Percentiles rank a stretch among this genome's conserved stretches.
Evolutionary conservation across 2,888 invertebrate genomes (phyloP).

Genomic region (Troilus luridus): DNA sequence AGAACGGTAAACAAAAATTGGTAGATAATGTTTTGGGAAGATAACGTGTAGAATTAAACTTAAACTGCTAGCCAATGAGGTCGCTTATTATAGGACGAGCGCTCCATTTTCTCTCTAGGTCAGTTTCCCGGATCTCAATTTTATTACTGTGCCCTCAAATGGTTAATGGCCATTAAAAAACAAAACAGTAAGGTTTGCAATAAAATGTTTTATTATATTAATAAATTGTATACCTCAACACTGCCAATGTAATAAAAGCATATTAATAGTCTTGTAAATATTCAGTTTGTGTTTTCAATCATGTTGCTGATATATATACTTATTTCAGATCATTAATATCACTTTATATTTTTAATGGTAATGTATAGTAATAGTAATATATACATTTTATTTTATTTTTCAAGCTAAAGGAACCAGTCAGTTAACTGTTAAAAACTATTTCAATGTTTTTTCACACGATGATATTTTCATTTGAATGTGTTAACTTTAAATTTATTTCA

Average conservation of each 20-base stretch:
- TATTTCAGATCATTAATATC: too few relatives aligned
- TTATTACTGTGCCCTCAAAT: not conserved
- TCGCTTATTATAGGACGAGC: constrained; percentile 30
- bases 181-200: not conserved
- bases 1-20: not conserved
- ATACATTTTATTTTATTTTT: too few relatives aligned
- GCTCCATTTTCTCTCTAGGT: constrained; percentile 22
- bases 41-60: not conserved
- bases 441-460: too few relatives aligned
- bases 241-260: not conserved
- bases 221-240: not conserved
- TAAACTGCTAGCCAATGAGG: not conserved
- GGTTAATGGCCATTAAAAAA: not conserved
- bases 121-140: constrained; percentile 33
- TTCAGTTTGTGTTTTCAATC: not conserved
- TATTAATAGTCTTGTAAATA: not conserved
- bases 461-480: too few relatives aligned
- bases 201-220: not conserved
- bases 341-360: too few relatives aligned
- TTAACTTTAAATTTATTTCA: too few relatives aligned
- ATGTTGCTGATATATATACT: not conserved
- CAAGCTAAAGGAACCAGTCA: too few relatives aligned
- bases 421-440: too few relatives aligned
- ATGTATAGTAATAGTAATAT: too few relatives aligned
- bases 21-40: not conserved